Base-by-base conservation (phyloP, 2,113 vertebrate genomes). In the Indri indri region DNA sequence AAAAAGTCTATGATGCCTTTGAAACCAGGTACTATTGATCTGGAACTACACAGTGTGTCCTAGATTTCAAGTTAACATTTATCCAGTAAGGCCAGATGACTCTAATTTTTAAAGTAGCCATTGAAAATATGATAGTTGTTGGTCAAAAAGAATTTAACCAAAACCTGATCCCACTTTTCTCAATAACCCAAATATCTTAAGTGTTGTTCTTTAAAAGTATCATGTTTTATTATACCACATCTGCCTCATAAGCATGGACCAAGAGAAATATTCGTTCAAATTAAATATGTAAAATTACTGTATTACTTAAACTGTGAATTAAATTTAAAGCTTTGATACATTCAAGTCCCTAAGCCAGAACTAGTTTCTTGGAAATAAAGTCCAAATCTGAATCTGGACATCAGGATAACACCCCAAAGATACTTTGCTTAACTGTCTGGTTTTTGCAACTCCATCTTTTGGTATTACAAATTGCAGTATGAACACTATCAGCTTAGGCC, bases 361-460 rank as follows among this genome's bases (percentile, higher is more conserved):
- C 57, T 23, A n/a, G 18, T 77, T 94, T 92, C 85, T 97, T 94
- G 86, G 89, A 88, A 0, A 92, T 42, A 88, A 80, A 87, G 40
- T 50, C 70, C 88, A 95, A 95, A 95, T 91, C 84, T 1, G 0
- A 59, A 89, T 63, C 5, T 50, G 50, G 74, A 52, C 87, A 90
- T 37, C 1, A 9, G 45, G n/a, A 81, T 65, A 92, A 59, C 63
- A 83, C 83, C 79, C 6, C 66, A 74, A 87, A 88, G 63, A 61
- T 27, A 77, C 79, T 70, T 81, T 40, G 70, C 81, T 81, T 14
- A 20, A 54, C 3, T 71, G 47, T 74, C n/a, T 92, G 88, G 66
- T 93, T 95, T 95, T 18, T 86, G 27, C 61, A 95, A 85, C 88
- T 98, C 89, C 74, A 54, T 90, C n/a, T 80, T 97, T 96, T n/a